These are phyloP conservation scores for Ornithoptera priamus DNA, from an alignment of 2,888 invertebrate species.

Conservation along the genomic window DNA sequence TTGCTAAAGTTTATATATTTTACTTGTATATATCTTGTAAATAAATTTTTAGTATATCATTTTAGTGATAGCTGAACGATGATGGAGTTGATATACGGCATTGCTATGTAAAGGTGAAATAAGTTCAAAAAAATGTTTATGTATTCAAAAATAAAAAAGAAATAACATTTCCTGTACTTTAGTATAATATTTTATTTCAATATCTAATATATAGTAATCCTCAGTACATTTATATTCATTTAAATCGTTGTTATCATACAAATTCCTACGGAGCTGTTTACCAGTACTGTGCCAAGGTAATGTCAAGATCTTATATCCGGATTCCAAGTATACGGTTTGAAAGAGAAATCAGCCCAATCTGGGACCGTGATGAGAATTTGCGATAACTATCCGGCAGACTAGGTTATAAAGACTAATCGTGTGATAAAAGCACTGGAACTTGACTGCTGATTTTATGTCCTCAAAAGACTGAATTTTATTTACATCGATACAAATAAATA, in stretches of 20 bases:
- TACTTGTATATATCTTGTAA: no score
- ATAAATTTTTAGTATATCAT: no score
- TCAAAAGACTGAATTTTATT: no score
- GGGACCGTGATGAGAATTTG: constrained; percentile 11
- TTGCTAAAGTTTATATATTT: no score
- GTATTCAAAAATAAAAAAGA: background rate
- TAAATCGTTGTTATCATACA: constrained; percentile 14
- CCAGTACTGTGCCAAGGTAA: constrained; percentile 4
- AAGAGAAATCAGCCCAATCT: constrained; percentile 26
- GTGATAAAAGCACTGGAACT: background rate
- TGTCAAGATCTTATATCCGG: constrained; percentile 26
- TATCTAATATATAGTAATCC: background rate
- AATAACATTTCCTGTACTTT: background rate
- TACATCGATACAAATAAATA: no score
- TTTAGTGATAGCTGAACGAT: no score
- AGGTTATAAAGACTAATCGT: background rate
- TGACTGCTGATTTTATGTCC: no score
- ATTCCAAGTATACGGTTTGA: constrained; percentile 19
- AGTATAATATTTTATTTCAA: no score
- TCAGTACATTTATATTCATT: background rate
- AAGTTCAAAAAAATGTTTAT: no score
- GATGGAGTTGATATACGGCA: no score
- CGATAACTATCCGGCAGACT: constrained; percentile 8
- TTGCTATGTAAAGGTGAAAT: no score
- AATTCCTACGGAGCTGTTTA: constrained; percentile 14